phyloP scores from a whole-genome alignment of 2,797 vertebrate species.

The Helostoma temminkii region DNA sequence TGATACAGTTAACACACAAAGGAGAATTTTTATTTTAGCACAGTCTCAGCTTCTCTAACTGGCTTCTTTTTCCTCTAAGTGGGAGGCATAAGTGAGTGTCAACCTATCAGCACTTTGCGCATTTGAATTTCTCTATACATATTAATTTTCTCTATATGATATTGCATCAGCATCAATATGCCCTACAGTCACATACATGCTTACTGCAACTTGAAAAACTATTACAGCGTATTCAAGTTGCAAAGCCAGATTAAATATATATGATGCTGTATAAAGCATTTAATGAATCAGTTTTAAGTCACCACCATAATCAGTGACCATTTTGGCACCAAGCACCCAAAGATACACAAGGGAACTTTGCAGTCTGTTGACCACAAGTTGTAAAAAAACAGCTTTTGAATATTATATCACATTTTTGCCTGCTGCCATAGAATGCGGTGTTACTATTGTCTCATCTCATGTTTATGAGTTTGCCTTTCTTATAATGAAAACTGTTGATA shows the following conservation, averaged over 20 bases:
- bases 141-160: not conserved
- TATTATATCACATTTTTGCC: not conserved
- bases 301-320: not conserved
- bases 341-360: not conserved
- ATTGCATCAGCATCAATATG: not conserved
- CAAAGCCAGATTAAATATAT: not conserved
- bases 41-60: conserved; percentile 32
- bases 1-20: conserved; percentile 6
- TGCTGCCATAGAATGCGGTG: not conserved
- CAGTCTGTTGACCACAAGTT: not conserved
- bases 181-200: not conserved
- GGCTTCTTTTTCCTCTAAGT: not conserved
- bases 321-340: not conserved
- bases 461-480: not conserved
- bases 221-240: not conserved
- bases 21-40: conserved; percentile 18
- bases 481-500: not conserved
- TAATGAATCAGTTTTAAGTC: not conserved
- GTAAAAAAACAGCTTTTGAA: not conserved
- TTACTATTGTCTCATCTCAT: not conserved
- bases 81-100: conserved; percentile 25
- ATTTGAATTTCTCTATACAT: conserved; percentile 9
- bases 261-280: not conserved
- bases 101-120: conserved; percentile 8
- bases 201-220: not conserved